Evolutionary conservation across 2,888 invertebrate genomes (phyloP).

Genomic region (Idaea straminata): DNA sequence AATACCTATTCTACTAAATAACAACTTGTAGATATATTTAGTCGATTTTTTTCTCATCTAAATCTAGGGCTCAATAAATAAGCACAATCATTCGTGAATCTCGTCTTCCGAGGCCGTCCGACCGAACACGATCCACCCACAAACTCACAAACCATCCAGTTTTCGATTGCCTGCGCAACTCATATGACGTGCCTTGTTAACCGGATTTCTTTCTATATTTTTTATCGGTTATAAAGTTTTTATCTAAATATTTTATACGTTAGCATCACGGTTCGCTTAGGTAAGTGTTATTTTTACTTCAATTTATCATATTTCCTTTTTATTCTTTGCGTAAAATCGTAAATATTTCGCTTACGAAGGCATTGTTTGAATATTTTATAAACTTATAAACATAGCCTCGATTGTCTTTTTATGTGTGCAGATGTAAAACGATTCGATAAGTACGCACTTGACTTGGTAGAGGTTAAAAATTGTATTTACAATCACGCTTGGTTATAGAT

Average conservation of each 20-base stretch:
- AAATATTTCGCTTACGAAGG: neutral
- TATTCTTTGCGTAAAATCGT: neutral
- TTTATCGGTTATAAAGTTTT: slow-evolving; percentile 17
- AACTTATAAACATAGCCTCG: neutral
- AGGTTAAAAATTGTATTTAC: neutral
- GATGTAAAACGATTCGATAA: neutral
- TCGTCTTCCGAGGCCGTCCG: neutral
- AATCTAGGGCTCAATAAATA: neutral
- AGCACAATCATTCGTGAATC: slow-evolving; percentile 9
- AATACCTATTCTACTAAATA: neutral
- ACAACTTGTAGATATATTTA: neutral
- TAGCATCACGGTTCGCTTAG: neutral
- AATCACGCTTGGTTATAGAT: neutral
- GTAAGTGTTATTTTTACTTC: neutral
- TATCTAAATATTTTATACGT: neutral
- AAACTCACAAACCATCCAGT: slow-evolving; percentile 4
- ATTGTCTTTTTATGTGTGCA: neutral
- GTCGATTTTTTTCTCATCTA: neutral
- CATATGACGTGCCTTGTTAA: slow-evolving; percentile 6
- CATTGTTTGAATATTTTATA: neutral
- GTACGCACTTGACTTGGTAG: neutral
- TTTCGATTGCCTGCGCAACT: slow-evolving; percentile 7
- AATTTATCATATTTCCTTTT: neutral
- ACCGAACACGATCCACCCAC: slow-evolving; percentile 1
- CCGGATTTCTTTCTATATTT: slow-evolving; percentile 4